These are phyloP conservation scores for Rhingia campestris DNA, from an alignment of 2,888 invertebrate species.

Conservation along the genomic window DNA sequence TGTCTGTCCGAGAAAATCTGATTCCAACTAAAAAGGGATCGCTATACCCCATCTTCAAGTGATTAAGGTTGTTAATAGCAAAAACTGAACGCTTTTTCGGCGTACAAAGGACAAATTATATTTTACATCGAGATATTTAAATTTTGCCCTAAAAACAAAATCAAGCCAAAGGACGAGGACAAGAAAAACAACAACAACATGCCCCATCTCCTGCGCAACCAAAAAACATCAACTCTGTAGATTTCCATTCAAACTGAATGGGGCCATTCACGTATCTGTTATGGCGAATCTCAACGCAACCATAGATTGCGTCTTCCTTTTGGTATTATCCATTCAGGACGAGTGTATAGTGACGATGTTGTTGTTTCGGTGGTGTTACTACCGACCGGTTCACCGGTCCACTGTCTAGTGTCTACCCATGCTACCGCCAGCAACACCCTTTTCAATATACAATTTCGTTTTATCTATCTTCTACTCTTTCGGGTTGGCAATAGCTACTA, in stretches of 20 bases:
- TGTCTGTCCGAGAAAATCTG: slow-evolving; percentile 30
- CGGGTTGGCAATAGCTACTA: slow-evolving; percentile 70
- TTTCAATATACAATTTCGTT: slow-evolving; percentile 74
- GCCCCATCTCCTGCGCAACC: slow-evolving; percentile 50
- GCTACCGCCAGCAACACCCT: slow-evolving; percentile 40
- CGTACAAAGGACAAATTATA: slow-evolving; percentile 71
- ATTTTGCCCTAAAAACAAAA: slow-evolving; percentile 65
- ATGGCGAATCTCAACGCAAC: slow-evolving; percentile 73
- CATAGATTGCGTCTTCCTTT: slow-evolving; percentile 70
- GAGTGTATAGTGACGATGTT: slow-evolving; percentile 23
- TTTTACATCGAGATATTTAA: slow-evolving; percentile 71
- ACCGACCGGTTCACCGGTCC: slow-evolving; percentile 3
- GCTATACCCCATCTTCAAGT: slow-evolving; percentile 28
- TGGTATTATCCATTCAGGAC: slow-evolving; percentile 47
- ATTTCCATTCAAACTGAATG: slow-evolving; percentile 74
- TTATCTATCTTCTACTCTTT: slow-evolving; percentile 73
- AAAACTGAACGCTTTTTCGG: slow-evolving; percentile 59
- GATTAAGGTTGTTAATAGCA: slow-evolving; percentile 70
- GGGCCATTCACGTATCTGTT: slow-evolving; percentile 71
- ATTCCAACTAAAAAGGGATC: slow-evolving; percentile 29
- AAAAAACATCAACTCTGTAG: slow-evolving; percentile 65
- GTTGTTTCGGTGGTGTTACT: slow-evolving; percentile 35
- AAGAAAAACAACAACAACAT: not conserved
- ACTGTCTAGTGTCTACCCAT: slow-evolving; percentile 21
- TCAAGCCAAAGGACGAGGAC: slow-evolving; percentile 51